Evolutionary conservation across 2,797 vertebrate species (phyloP), one percentile per base, ranked within the genome.

Genomic region (Melanotaenia parkinsoni): DNA sequence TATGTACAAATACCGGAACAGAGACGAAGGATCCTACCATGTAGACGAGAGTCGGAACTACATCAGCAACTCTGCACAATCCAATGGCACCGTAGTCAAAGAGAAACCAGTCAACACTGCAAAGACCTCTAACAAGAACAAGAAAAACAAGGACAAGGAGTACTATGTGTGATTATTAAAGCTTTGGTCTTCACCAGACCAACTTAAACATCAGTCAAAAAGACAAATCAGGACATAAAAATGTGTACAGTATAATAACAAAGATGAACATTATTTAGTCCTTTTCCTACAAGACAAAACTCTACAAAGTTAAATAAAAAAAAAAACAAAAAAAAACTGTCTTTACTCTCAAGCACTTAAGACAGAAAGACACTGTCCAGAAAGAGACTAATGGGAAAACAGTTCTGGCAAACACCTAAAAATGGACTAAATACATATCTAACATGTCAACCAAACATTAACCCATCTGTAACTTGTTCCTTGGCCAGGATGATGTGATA

Each of bases 131-230:
- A 94, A 91, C 94, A 99, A 99, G 94, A 96, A 95, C 88, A 99
- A 99, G 97, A 99, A 99, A 94, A 98, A 98, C 94, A 99, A 99
- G 95, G 97, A 99, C 94, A 99, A 98, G 92, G 98, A 99, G 91
- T 99, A 99, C 91, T 99, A 99, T 37, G 98, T 99, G 96, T 99
- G 97, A 99, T 96, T 89, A 85, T 92, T 67, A 75, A 67, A 69
- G 60, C 62, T 70, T 68, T 84, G 91, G 88, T 89, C 85, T 81
- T 59, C 69, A 58, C 58, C 56, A 57, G 89, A 78, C 81, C 86
- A 60, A 74, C 9, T 69, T 20, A 53, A 92, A 90, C 93, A 72
- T 91, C 90, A 93, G 63, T 70, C 35, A 32, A 83, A 90, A 80
- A 87, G 90, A 91, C 84, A 86, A 87, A 94, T 84, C 73, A 88